Conservation (phyloP, 2,113 vertebrate species). For the human region DNA sequence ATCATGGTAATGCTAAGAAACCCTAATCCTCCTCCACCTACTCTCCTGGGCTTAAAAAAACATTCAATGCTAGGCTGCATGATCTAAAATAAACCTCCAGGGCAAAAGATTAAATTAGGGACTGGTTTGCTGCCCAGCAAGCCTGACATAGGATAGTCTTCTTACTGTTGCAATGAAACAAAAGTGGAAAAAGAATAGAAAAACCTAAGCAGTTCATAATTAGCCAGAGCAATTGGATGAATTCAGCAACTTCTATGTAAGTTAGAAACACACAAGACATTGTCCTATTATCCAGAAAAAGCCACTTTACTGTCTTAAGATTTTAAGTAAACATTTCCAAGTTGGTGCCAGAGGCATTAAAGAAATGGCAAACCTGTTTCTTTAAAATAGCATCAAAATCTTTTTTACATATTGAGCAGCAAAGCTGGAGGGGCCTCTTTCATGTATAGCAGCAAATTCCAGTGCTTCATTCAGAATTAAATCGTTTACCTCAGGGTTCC, state of each 20-base stretch:
- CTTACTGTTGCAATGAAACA: conserved; percentile 45
- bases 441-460: neutral
- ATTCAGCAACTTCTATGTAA: neutral
- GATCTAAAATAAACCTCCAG: conserved; percentile 31
- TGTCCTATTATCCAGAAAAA: conserved; percentile 24
- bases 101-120: conserved; percentile 21
- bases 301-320: neutral
- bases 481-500: conserved; percentile 25
- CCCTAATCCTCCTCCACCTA: neutral
- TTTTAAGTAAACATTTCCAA: conserved; percentile 33
- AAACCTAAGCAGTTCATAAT: neutral
- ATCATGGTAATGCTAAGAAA: conserved; percentile 20
- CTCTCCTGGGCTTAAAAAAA: conserved; percentile 1
- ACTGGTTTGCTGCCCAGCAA: neutral
- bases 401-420: neutral
- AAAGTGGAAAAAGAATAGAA: conserved; percentile 24
- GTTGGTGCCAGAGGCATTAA: neutral
- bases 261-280: conserved; percentile 20
- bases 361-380: neutral
- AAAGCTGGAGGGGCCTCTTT: neutral
- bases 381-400: neutral
- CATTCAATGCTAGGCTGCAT: neutral
- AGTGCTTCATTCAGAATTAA: conserved; percentile 31
- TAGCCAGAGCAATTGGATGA: conserved; percentile 2
- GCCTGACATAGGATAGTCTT: neutral